A percentile compares a stretch with the other conserved stretches of the same genome.
Evolutionary conservation across 1,140 invertebrate species (phyloP).

Genomic region (Drosophila ogumai): DNA sequence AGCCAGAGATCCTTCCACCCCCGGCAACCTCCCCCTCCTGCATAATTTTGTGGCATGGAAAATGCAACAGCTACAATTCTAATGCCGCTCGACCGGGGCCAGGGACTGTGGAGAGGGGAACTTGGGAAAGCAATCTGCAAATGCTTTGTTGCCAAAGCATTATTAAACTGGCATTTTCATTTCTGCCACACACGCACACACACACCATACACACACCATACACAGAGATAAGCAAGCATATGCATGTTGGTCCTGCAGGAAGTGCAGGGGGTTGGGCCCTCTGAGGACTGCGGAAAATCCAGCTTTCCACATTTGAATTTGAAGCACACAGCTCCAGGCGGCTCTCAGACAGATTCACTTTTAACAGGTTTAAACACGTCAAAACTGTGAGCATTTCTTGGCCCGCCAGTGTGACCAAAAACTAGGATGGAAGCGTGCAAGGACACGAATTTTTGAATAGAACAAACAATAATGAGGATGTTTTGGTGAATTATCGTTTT

Average conservation of each 20-base stretch:
- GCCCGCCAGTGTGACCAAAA: constrained; percentile 10
- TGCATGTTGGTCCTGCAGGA: constrained; percentile 57
- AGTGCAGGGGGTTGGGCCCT: constrained; percentile 5
- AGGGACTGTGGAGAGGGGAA: constrained; percentile 10
- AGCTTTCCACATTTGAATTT: constrained; percentile 64
- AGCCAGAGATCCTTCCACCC: constrained; percentile 5
- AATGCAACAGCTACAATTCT: constrained; percentile 54
- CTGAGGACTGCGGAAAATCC: constrained; percentile 47
- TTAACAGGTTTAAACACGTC: constrained; percentile 22
- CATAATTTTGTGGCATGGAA: constrained; percentile 73
- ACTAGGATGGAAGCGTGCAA: background rate
- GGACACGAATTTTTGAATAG: background rate
- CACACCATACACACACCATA: background rate
- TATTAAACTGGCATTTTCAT: constrained; percentile 81
- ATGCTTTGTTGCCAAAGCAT: constrained; percentile 78
- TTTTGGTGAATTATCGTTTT: no score
- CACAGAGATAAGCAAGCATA: constrained; percentile 52
- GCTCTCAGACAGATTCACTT: constrained; percentile 30
- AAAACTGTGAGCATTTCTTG: constrained; percentile 25
- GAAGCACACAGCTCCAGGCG: constrained; percentile 38
- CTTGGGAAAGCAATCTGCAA: constrained; percentile 73
- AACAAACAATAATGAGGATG: background rate
- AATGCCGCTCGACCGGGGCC: constrained; percentile 27
- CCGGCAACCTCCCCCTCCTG: background rate
- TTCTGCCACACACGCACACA: constrained; percentile 47